Evolutionary conservation across 92 coral and sea anemone species (phyloP).

Genomic region (Ricordea florida): DNA sequence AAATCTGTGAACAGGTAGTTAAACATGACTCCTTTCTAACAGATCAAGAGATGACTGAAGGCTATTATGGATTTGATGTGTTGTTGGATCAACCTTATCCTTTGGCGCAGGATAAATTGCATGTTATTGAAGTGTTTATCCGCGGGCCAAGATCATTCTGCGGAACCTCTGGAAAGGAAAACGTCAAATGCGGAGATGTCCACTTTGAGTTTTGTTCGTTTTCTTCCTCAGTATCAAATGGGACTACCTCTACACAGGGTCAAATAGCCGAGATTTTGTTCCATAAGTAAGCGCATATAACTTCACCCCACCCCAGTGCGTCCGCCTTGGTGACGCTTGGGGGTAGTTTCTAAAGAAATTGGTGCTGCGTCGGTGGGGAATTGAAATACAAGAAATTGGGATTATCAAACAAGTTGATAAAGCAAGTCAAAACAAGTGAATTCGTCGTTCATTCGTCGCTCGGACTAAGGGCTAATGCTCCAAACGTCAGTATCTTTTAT

Average conservation of each 20-base stretch:
- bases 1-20: neutral
- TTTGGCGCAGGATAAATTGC: neutral
- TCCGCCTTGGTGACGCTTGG: neutral
- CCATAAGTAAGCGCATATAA: too few species aligned
- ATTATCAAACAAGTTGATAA: too few species aligned
- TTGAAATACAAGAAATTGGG: too few species aligned
- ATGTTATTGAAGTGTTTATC: neutral
- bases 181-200: neutral
- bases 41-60: neutral
- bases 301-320: neutral
- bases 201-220: too few species aligned
- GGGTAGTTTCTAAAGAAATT: neutral
- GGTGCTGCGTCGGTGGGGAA: too few species aligned
- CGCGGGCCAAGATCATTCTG: neutral
- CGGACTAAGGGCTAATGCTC: too few species aligned
- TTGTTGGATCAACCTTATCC: neutral
- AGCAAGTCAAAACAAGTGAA: too few species aligned
- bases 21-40: neutral
- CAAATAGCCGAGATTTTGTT: neutral
- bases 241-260: neutral
- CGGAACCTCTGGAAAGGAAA: neutral
- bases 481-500: too few species aligned
- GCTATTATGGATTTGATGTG: neutral
- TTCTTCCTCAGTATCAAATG: neutral
- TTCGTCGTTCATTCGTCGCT: too few species aligned